Conservation (phyloP, 2,113 vertebrate genomes). For the Empidonax alnorum region DNA sequence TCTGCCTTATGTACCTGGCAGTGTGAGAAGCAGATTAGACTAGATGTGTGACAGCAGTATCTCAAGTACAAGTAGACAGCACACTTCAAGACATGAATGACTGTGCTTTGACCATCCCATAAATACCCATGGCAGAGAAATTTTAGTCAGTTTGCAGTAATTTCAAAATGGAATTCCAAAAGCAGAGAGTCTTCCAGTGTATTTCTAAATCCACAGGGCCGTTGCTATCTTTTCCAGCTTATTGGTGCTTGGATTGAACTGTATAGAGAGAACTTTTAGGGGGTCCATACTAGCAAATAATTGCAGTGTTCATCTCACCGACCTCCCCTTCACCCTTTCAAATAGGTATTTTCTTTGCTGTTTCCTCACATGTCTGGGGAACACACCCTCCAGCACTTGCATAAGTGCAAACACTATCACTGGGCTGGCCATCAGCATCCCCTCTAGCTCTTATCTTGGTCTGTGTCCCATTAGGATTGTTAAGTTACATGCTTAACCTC, state of each 20-base stretch:
- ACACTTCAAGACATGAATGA: background rate
- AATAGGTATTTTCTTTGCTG: slow-evolving; percentile 6
- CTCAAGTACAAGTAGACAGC: background rate
- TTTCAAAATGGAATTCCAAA: background rate
- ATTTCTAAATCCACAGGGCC: background rate
- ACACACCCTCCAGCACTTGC: slow-evolving; percentile 9
- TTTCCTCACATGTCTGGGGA: slow-evolving; percentile 16
- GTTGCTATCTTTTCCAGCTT: background rate
- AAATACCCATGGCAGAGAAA: background rate
- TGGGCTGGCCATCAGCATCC: background rate
- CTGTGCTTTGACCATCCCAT: background rate
- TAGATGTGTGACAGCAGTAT: background rate
- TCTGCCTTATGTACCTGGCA: background rate
- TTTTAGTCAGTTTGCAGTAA: background rate
- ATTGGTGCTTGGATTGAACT: background rate
- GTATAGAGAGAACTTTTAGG: background rate
- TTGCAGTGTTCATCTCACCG: background rate
- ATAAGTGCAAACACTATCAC: background rate
- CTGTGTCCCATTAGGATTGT: background rate
- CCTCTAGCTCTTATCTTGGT: slow-evolving; percentile 11
- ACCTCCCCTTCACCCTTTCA: slow-evolving; percentile 28
- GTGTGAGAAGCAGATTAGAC: background rate
- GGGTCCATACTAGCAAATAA: background rate
- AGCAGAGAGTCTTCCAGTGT: background rate
- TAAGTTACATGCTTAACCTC: background rate